Evolutionary conservation across 2,113 vertebrate genomes (phyloP).

Genomic region (Mionectes macconnelli): DNA sequence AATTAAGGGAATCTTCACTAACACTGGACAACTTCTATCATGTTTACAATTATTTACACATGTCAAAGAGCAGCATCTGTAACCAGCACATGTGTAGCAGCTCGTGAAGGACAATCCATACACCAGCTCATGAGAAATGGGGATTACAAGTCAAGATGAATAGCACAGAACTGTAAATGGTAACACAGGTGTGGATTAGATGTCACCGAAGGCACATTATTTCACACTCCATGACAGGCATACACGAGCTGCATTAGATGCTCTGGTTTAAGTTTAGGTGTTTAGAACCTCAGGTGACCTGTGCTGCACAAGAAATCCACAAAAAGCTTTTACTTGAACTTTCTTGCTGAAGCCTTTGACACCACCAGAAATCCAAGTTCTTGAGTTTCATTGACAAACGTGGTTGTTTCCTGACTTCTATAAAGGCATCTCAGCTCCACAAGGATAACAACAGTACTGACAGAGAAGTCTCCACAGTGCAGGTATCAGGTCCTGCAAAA

Average conservation of each 20-base stretch:
- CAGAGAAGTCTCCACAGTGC: rapidly evolving
- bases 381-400: background rate
- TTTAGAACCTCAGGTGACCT: background rate
- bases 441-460: background rate
- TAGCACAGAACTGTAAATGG: background rate
- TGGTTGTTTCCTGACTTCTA: background rate
- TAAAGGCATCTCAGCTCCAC: background rate
- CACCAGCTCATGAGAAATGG: background rate
- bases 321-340: background rate
- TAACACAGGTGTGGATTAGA: background rate
- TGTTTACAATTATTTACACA: background rate
- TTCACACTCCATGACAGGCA: background rate
- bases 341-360: background rate
- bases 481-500: background rate
- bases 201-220: background rate
- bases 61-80: background rate
- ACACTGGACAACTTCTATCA: background rate
- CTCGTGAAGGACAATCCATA: background rate
- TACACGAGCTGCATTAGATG: background rate
- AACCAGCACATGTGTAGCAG: background rate
- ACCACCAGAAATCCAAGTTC: background rate
- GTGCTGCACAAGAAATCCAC: background rate
- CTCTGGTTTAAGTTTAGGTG: background rate
- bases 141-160: background rate
- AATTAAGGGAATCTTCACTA: background rate